These are phyloP conservation scores for Hyles lineata DNA, from an alignment of 2,888 invertebrate genomes.

Conservation along the genomic window DNA sequence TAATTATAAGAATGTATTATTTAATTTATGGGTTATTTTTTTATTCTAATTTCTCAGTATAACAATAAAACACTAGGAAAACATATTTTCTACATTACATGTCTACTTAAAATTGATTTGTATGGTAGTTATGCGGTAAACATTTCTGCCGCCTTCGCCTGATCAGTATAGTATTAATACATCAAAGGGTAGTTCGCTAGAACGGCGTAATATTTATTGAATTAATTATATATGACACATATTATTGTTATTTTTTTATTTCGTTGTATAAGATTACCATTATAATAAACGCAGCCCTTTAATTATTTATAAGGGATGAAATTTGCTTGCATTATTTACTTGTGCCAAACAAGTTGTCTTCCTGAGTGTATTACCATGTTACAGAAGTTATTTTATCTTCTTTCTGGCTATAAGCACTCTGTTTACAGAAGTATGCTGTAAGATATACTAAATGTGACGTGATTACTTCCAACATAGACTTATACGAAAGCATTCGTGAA, in stretches of 20 bases:
- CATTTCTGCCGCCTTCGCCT: neutral
- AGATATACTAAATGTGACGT: neutral
- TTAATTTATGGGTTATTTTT: too few species aligned
- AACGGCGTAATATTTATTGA: neutral
- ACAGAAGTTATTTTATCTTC: neutral
- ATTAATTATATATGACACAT: neutral
- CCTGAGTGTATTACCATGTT: neutral
- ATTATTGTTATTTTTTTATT: neutral
- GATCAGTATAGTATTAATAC: neutral
- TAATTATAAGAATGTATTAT: too few species aligned
- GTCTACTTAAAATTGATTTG: neutral
- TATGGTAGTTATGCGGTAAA: neutral
- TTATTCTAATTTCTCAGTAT: too few species aligned
- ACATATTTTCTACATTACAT: too few species aligned
- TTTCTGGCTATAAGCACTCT: too few species aligned
- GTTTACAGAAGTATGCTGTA: neutral
- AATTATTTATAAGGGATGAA: conserved; percentile 15
- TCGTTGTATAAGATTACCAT: neutral
- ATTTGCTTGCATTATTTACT: conserved; percentile 8
- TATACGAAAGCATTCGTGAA: neutral
- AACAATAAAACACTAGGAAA: too few species aligned
- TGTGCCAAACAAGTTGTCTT: conserved; percentile 24
- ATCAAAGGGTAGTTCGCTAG: conserved; percentile 4
- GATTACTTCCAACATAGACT: neutral
- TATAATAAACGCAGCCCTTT: neutral